Evolutionary conservation across 2,888 invertebrate species (phyloP).

Genomic region (Spilarctia lutea): DNA sequence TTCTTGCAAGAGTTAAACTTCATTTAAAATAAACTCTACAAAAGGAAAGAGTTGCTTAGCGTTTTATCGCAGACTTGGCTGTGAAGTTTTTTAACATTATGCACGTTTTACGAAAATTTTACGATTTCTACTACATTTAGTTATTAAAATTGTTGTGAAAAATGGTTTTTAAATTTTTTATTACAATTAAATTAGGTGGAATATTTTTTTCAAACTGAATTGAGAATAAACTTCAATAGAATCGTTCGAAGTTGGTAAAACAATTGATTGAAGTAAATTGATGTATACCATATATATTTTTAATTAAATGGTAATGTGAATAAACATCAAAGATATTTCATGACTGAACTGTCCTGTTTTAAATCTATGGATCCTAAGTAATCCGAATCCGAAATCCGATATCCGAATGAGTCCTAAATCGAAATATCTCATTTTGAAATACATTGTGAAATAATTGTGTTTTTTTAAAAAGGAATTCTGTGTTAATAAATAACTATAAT

Average conservation of each 20-base stretch:
- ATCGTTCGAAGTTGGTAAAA: no score
- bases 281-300: not conserved
- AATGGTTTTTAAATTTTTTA: not conserved
- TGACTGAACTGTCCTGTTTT: not conserved
- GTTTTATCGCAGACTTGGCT: not conserved
- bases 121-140: not conserved
- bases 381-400: not conserved
- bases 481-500: not conserved
- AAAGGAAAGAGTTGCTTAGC: not conserved
- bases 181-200: not conserved
- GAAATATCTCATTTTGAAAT: not conserved
- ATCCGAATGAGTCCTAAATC: not conserved
- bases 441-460: not conserved
- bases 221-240: no score
- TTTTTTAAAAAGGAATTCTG: not conserved
- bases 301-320: not conserved
- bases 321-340: not conserved
- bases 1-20: conserved; percentile 1
- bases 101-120: not conserved
- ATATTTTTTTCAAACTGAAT: no score
- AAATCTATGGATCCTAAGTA: not conserved
- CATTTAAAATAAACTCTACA: not conserved
- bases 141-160: no score
- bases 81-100: not conserved
- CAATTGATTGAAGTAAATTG: no score